A percentile compares a stretch with the other conserved stretches of the same genome.
These are phyloP conservation scores for Heliconius charithonia DNA, from an alignment of 2,888 invertebrate genomes.

Conservation along the genomic window DNA sequence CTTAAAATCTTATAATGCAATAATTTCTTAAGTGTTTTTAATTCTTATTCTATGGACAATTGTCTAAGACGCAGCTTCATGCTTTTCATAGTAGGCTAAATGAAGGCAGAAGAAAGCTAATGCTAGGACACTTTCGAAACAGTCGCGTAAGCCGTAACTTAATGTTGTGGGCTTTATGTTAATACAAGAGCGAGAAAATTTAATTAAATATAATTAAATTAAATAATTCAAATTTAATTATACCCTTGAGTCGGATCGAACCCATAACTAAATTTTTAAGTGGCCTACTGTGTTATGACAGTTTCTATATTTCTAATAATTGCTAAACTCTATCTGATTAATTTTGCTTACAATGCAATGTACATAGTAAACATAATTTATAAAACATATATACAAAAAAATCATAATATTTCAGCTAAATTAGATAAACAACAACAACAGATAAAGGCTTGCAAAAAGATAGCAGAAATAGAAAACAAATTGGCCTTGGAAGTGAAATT, in stretches of 20 bases:
- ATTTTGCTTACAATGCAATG: slow-evolving; percentile 31
- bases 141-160: too few species aligned
- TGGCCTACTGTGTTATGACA: too few species aligned
- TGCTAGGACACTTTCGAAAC: too few species aligned
- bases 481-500: slow-evolving; percentile 65
- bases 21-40: background rate
- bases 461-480: slow-evolving; percentile 66
- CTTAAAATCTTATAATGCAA: background rate
- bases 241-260: too few species aligned
- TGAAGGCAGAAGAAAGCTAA: background rate
- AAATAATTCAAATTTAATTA: too few species aligned
- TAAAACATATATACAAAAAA: too few species aligned
- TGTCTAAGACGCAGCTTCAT: background rate
- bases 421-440: slow-evolving; percentile 65
- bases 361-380: too few species aligned
- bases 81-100: background rate
- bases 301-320: background rate
- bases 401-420: slow-evolving; percentile 57
- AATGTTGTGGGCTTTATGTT: too few species aligned
- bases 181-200: too few species aligned
- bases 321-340: background rate
- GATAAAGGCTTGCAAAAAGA: slow-evolving; percentile 64
- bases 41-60: too few species aligned
- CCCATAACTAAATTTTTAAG: too few species aligned
- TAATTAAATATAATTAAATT: too few species aligned